Percentiles rank a stretch among this genome's conserved stretches.
Conservation (phyloP, 2,797 vertebrate genomes). For the Urocyon cinereoargenteus region DNA sequence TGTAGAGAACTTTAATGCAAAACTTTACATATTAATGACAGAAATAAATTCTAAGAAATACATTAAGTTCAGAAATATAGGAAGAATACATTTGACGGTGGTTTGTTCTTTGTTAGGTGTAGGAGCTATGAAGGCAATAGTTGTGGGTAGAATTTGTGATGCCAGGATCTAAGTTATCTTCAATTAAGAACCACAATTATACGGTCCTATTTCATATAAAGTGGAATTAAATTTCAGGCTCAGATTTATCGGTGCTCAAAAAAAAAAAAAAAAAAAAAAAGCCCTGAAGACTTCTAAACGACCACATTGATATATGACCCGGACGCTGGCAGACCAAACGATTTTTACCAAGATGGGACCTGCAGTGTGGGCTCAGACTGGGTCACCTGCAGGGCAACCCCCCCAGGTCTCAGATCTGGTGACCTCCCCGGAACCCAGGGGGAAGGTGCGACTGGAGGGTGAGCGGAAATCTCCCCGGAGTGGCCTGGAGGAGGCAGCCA, state of each 20-base stretch:
- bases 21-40: not conserved
- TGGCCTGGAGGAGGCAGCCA: not conserved
- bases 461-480: not conserved
- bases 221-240: conserved; percentile 66
- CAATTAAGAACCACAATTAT: not conserved
- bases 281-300: not conserved
- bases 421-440: not conserved
- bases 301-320: not conserved
- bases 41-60: not conserved
- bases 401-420: not conserved
- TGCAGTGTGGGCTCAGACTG: not conserved
- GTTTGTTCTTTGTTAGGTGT: not conserved
- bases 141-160: not conserved
- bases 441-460: not conserved
- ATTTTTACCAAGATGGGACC: conserved; percentile 32
- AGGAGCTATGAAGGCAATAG: not conserved
- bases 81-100: not conserved
- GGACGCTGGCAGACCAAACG: not conserved
- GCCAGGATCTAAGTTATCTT: not conserved
- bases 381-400: conserved; percentile 22
- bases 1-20: not conserved
- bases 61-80: not conserved
- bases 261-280: not conserved
- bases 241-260: not conserved
- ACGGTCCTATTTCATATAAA: not conserved